Conservation (phyloP, 2,888 invertebrate species). For the Leucozona laternaria region DNA sequence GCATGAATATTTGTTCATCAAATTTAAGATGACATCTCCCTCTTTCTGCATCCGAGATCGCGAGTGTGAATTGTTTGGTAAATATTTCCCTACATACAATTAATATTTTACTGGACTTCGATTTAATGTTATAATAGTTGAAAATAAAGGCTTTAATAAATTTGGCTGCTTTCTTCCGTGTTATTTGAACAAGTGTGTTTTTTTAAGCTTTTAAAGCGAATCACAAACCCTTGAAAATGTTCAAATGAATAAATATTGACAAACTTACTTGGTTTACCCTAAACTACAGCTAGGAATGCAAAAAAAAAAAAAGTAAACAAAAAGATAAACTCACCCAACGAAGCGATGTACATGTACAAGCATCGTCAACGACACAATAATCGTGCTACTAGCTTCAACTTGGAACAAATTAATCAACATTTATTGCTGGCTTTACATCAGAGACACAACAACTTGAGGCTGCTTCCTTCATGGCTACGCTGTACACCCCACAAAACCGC, state of each 20-base stretch:
- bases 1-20: too few species aligned
- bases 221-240: background rate
- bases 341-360: conserved; percentile 21
- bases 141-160: too few species aligned
- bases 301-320: background rate
- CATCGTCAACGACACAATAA: conserved; percentile 40
- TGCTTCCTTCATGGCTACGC: conserved; percentile 28
- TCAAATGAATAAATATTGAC: background rate
- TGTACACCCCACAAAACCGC: conserved; percentile 14
- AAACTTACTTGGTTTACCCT: background rate
- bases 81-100: too few species aligned
- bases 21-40: too few species aligned
- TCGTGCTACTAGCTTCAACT: conserved; percentile 36
- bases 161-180: too few species aligned
- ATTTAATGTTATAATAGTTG: too few species aligned
- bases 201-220: too few species aligned
- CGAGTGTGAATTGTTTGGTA: too few species aligned
- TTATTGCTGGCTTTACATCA: conserved; percentile 41
- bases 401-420: conserved; percentile 65
- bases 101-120: too few species aligned
- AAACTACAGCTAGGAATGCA: background rate
- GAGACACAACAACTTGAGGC: conserved; percentile 28
- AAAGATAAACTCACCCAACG: background rate
- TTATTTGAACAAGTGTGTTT: too few species aligned
- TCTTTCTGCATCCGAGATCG: too few species aligned